Conservation (phyloP, 2,113 vertebrate species). For the Colius striatus region DNA sequence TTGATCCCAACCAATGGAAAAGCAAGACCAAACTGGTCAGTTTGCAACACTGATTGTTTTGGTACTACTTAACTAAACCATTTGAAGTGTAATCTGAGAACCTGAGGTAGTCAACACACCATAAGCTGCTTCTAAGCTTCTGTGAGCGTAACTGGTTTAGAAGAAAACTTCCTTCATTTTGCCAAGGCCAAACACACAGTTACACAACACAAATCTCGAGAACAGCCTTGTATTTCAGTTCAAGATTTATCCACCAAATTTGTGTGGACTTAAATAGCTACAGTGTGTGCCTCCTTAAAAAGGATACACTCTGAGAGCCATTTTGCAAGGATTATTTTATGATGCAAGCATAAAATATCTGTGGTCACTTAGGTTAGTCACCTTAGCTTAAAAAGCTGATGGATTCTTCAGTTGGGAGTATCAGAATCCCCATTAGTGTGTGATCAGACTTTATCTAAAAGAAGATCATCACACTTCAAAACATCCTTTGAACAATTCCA, state of each 20-base stretch:
- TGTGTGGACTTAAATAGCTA: not conserved
- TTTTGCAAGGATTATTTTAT: not conserved
- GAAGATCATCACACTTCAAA: not conserved
- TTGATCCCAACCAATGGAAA: not conserved
- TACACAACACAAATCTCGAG: constrained; percentile 43
- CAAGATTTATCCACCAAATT: not conserved
- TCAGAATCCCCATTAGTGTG: not conserved
- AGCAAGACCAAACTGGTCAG: not conserved
- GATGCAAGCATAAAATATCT: not conserved
- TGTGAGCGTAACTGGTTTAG: constrained; percentile 83
- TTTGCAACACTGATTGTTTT: not conserved
- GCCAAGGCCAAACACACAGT: constrained; percentile 74
- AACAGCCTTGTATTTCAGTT: not conserved
- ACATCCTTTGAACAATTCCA: not conserved
- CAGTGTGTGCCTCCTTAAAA: not conserved
- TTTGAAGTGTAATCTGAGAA: constrained; percentile 86
- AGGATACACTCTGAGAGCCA: not conserved
- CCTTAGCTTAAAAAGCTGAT: not conserved
- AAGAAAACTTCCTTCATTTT: constrained; percentile 84
- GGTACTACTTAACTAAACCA: constrained; percentile 78
- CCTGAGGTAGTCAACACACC: constrained; percentile 84
- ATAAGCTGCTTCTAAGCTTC: constrained; percentile 86
- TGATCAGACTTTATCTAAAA: not conserved
- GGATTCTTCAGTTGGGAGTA: not conserved
- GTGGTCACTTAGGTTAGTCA: not conserved